Evolutionary conservation across 2,113 vertebrate genomes (phyloP).

Genomic region (Oncorhynchus tshawytscha): DNA sequence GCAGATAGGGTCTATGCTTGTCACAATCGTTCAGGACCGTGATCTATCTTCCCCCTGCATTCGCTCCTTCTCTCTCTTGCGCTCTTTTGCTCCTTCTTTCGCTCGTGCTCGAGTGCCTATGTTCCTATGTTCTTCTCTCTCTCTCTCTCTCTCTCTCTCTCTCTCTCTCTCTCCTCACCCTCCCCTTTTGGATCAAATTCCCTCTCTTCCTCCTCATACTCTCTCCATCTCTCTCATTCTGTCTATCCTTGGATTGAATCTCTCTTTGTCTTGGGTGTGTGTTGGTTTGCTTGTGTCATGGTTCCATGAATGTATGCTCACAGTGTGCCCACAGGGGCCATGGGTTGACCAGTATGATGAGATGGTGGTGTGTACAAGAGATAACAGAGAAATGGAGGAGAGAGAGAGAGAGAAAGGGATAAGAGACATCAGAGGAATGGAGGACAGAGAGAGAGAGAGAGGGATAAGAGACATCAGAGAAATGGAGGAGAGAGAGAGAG

Average conservation of each 20-base stretch:
- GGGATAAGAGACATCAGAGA: neutral
- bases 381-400: neutral
- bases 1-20: constrained; percentile 99
- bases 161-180: constrained; percentile 27
- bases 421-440: neutral
- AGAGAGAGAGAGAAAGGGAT: neutral
- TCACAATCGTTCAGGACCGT: constrained; percentile 97
- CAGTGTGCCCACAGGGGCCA: neutral
- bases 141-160: constrained; percentile 7
- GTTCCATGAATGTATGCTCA: neutral
- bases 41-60: constrained; percentile 94
- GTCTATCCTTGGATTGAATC: neutral
- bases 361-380: neutral
- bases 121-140: neutral
- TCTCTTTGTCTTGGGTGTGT: neutral
- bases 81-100: constrained; percentile 37
- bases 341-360: neutral
- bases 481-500: neutral
- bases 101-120: constrained; percentile 10
- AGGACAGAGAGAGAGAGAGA: neutral
- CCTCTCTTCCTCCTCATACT: neutral
- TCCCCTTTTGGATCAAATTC: constrained; percentile 23
- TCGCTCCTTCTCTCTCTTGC: constrained; percentile 75
- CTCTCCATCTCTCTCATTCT: neutral
- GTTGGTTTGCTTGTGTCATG: neutral